Percentiles rank a stretch among this genome's conserved stretches.
These are phyloP conservation scores for Drosophila melanosoma DNA, from an alignment of 2,888 invertebrate genomes.

Conservation along the genomic window DNA sequence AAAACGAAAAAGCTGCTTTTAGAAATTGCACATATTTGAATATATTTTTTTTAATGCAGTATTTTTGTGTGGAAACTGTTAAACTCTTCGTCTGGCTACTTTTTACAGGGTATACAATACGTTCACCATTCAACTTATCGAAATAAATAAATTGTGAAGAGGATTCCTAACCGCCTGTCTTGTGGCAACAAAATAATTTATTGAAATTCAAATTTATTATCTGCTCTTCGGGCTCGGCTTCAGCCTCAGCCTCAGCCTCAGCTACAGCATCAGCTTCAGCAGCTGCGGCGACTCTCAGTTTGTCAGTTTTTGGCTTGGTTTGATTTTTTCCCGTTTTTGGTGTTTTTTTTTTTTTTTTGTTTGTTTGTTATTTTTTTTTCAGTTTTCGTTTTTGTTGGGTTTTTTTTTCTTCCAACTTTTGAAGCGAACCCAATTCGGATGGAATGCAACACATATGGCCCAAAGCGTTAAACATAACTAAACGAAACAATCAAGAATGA, in stretches of 20 bases:
- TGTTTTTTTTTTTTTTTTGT: constrained; percentile 25
- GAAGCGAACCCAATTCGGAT: constrained; percentile 75
- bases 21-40: background rate
- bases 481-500: constrained; percentile 82
- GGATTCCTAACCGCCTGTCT: constrained; percentile 60
- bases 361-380: constrained; percentile 4
- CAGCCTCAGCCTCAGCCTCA: constrained; percentile 35
- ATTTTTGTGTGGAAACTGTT: background rate
- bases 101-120: constrained; percentile 20
- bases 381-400: constrained; percentile 6
- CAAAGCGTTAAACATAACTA: constrained; percentile 78
- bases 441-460: constrained; percentile 80
- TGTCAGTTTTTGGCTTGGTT: constrained; percentile 39
- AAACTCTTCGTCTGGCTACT: background rate
- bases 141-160: constrained; percentile 35
- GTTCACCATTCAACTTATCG: constrained; percentile 8
- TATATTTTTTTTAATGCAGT: background rate
- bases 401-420: background rate
- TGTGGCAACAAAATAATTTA: constrained; percentile 79
- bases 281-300: constrained; percentile 11
- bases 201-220: constrained; percentile 83
- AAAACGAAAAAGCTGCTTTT: background rate
- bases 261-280: constrained; percentile 10
- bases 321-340: constrained; percentile 53
- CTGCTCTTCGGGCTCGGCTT: constrained; percentile 66